phyloP scores from a whole-genome alignment of 2,888 invertebrate species.

The Gandaritis pyraliata region DNA sequence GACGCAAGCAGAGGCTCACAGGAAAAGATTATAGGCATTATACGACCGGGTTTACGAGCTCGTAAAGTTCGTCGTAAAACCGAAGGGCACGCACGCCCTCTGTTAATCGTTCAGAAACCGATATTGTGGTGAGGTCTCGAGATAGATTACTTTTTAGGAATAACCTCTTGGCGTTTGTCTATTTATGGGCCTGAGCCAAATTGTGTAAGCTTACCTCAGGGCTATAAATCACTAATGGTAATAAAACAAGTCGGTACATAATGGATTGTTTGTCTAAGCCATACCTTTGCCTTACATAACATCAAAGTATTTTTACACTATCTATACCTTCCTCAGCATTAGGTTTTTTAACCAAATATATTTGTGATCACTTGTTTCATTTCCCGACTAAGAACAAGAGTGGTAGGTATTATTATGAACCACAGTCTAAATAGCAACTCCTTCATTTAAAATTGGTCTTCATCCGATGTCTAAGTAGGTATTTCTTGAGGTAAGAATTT shows the following conservation, averaged over 20 bases:
- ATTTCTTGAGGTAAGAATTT: too few relatives aligned
- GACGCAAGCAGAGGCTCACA: constrained; percentile 58
- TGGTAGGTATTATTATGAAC: too few relatives aligned
- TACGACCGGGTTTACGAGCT: constrained; percentile 79
- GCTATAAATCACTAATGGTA: constrained; percentile 45
- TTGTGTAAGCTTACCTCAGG: constrained; percentile 52
- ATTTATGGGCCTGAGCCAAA: constrained; percentile 71
- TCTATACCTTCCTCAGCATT: too few relatives aligned
- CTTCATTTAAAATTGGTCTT: too few relatives aligned
- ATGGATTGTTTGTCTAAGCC: constrained; percentile 16
- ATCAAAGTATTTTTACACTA: neutral
- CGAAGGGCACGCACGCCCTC: constrained; percentile 84
- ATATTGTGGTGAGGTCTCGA: constrained; percentile 81
- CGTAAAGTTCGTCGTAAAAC: constrained; percentile 82
- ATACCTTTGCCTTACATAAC: neutral
- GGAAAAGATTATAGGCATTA: constrained; percentile 83
- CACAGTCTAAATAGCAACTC: too few relatives aligned
- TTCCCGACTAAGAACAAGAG: too few relatives aligned
- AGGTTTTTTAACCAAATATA: neutral
- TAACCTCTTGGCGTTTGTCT: constrained; percentile 79
- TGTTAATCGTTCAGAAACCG: constrained; percentile 84
- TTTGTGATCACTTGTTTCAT: too few relatives aligned
- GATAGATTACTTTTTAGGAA: constrained; percentile 81
- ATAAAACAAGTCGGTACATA: constrained; percentile 26
- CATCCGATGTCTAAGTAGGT: too few relatives aligned